These are phyloP conservation scores for Sus scrofa DNA, from an alignment of 2,113 vertebrate species.

Conservation along the genomic window T2T-Sscrofa CM000812.6:19014501-19015000, in stretches of 20 bases:
- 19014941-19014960: not conserved
- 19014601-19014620: not conserved
- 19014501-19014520: not conserved
- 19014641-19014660: not conserved
- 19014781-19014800: not conserved
- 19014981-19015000: not conserved
- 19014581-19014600: not conserved
- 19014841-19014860: not conserved
- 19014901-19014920: not conserved
- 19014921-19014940: not conserved
- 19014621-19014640: not conserved
- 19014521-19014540: not conserved
- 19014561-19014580: not conserved
- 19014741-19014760: not conserved
- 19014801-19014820: not conserved
- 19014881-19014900: not conserved
- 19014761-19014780: not conserved
- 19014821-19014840: not conserved
- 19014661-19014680: not conserved
- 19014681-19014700: not conserved
- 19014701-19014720: not conserved
- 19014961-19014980: not conserved
- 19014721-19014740: not conserved
- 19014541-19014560: not conserved
- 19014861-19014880: not conserved